Evolutionary conservation across 2,888 invertebrate genomes (phyloP).

Genomic region (Dendrolimus pini): DNA sequence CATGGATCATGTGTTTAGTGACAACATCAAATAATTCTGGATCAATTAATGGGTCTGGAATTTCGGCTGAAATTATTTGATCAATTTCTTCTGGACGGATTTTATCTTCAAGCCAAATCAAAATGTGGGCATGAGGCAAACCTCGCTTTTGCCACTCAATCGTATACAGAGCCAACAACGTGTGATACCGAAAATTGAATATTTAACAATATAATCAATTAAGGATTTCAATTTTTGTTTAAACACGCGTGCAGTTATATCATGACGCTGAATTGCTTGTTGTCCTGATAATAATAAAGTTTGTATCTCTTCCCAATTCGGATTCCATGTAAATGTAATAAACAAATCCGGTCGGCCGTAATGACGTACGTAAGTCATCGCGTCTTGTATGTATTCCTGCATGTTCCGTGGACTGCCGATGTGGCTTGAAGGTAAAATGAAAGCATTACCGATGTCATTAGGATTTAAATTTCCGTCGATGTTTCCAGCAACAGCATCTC

Average conservation of each 20-base stretch:
- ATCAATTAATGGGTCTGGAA: background rate
- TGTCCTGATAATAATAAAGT: conserved; percentile 2
- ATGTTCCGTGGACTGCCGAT: conserved; percentile 20
- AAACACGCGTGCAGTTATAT: conserved; percentile 1
- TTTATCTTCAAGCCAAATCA: conserved; percentile 2
- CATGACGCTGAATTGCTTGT: background rate
- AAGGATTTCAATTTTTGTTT: background rate
- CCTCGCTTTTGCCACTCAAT: conserved; percentile 7
- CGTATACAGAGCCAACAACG: conserved; percentile 8
- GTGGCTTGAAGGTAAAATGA: conserved; percentile 16
- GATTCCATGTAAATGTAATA: conserved; percentile 16
- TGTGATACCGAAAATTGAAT: conserved; percentile 5
- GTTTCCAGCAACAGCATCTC: conserved; percentile 6
- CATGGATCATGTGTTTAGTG: no score
- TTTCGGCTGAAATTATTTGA: conserved; percentile 2
- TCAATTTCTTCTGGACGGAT: conserved; percentile 3
- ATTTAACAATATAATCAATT: conserved; percentile 5
- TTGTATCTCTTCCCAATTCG: conserved; percentile 23
- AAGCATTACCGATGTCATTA: conserved; percentile 8
- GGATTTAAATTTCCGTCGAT: conserved; percentile 8
- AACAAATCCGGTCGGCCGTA: conserved; percentile 27
- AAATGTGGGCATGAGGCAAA: background rate
- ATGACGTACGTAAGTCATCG: conserved; percentile 29
- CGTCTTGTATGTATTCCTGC: conserved; percentile 25
- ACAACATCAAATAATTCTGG: no score